A percentile compares a stretch with the other conserved stretches of the same genome.
Evolutionary conservation across 2,888 invertebrate species (phyloP).

Genomic region (Icerya purchasi): DNA sequence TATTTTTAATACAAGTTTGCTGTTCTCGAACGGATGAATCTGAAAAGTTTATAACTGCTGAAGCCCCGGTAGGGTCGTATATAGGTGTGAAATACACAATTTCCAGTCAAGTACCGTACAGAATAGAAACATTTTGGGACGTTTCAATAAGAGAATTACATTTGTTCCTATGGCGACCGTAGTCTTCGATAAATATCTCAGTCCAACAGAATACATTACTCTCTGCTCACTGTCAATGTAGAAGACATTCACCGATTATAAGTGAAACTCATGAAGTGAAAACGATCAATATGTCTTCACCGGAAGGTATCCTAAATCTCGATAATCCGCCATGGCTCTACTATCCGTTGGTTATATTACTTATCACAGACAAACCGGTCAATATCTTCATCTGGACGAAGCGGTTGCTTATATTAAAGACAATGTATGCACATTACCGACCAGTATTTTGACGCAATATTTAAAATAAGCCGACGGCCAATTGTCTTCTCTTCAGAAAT

Average conservation of each 20-base stretch:
- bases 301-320: conserved; percentile 35
- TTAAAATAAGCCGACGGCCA: too few relatives aligned
- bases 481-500: too few relatives aligned
- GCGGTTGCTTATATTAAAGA: too few relatives aligned
- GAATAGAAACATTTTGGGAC: conserved; percentile 54
- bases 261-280: conserved; percentile 41
- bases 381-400: conserved; percentile 47
- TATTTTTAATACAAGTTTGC: too few relatives aligned
- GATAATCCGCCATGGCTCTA: conserved; percentile 51
- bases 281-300: conserved; percentile 37
- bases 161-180: conserved; percentile 50
- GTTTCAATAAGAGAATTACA: conserved; percentile 55
- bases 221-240: conserved; percentile 28
- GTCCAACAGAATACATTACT: conserved; percentile 34
- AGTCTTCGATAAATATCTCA: conserved; percentile 40
- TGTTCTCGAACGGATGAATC: too few relatives aligned
- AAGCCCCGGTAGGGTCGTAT: too few relatives aligned
- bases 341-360: conserved; percentile 55
- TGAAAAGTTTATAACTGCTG: too few relatives aligned
- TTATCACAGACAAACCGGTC: conserved; percentile 39
- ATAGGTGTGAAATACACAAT: conserved; percentile 52
- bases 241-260: conserved; percentile 29
- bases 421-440: too few relatives aligned
- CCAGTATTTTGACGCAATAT: too few relatives aligned
- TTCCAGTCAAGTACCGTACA: conserved; percentile 53